Evolutionary conservation across 2,113 vertebrate species (phyloP).

Genomic region (Epinephelus cyanopodus): DNA sequence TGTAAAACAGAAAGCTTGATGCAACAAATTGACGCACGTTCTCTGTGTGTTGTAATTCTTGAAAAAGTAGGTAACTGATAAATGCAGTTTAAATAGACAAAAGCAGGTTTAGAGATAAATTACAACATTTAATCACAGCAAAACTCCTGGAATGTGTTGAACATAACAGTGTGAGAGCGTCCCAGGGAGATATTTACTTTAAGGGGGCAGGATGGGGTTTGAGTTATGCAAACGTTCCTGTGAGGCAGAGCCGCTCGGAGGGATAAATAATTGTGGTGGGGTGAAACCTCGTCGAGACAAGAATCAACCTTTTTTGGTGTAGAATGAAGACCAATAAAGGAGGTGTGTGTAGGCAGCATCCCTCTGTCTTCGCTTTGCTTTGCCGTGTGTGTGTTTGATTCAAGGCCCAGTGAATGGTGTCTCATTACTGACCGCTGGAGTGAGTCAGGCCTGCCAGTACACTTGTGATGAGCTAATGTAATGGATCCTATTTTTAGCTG

Average conservation of each 20-base stretch:
- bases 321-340: background rate
- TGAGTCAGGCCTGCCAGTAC: constrained; percentile 27
- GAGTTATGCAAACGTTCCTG: constrained; percentile 11
- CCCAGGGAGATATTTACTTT: constrained; percentile 39
- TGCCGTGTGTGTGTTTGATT: constrained; percentile 27
- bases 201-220: constrained; percentile 6
- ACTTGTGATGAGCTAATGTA: constrained; percentile 41
- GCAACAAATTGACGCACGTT: background rate
- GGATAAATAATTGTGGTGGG: background rate
- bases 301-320: background rate
- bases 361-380: background rate
- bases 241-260: background rate
- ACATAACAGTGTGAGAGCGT: constrained; percentile 22
- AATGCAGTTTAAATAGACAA: constrained; percentile 13
- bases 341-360: background rate
- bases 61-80: constrained; percentile 13
- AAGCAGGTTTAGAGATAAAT: background rate
- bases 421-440: constrained; percentile 37
- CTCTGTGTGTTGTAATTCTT: constrained; percentile 4
- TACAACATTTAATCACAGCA: constrained; percentile 9
- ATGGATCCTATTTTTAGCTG: constrained; percentile 58
- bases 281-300: background rate
- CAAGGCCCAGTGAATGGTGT: constrained; percentile 10
- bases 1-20: background rate
- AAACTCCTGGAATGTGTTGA: constrained; percentile 39